Evolutionary conservation across 2,888 invertebrate genomes (phyloP).

Genomic region (Xestia sexstrigata): DNA sequence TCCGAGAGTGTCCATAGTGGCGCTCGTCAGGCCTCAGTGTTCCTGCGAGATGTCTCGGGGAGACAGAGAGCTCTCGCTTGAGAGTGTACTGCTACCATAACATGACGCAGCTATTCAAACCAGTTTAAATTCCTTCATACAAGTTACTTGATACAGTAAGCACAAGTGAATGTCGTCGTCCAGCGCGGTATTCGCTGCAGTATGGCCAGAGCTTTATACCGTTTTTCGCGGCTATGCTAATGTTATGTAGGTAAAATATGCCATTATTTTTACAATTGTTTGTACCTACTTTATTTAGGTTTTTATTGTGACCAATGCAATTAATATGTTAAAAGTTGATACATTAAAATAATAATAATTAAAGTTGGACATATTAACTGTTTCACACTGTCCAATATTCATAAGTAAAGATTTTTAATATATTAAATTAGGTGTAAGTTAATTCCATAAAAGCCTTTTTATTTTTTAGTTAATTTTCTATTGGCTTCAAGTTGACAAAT

Average conservation of each 20-base stretch:
- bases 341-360: constrained; percentile 1
- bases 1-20: no score
- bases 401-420: constrained; percentile 28
- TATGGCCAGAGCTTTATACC: neutral
- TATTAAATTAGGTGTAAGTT: constrained; percentile 32
- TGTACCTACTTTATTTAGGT: neutral
- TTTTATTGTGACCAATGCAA: constrained; percentile 9
- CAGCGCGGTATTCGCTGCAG: neutral
- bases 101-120: neutral
- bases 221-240: neutral
- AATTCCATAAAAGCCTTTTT: constrained; percentile 11
- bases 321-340: neutral
- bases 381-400: neutral
- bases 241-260: constrained; percentile 20
- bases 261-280: neutral
- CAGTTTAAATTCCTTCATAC: no score
- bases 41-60: no score
- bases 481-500: neutral
- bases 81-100: no score
- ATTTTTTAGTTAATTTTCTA: constrained; percentile 17
- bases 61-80: no score
- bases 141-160: neutral
- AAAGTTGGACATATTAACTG: neutral
- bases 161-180: neutral
- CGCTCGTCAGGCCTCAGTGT: no score